A percentile compares a stretch with the other conserved stretches of the same genome.
Conservation (phyloP, 2,888 invertebrate species). For the Baccha elongata region DNA sequence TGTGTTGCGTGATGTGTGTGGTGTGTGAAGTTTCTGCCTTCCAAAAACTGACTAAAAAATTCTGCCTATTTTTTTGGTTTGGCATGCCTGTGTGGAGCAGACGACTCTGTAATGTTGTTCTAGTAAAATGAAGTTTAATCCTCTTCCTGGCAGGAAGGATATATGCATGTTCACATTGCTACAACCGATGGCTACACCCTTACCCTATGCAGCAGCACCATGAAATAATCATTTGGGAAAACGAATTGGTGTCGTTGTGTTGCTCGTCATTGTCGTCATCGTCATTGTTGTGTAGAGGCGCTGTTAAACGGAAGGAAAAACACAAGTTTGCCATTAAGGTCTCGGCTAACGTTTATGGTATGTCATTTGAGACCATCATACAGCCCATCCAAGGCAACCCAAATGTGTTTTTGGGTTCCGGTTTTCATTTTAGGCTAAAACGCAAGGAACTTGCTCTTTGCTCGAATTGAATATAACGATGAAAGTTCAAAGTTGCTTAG, state of each 20-base stretch:
- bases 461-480: slow-evolving; percentile 13
- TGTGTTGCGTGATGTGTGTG: slow-evolving; percentile 40
- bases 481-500: slow-evolving; percentile 30
- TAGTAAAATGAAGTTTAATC: slow-evolving; percentile 49
- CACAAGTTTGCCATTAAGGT: slow-evolving; percentile 72
- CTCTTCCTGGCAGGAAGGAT: slow-evolving; percentile 8
- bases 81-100: slow-evolving; percentile 36
- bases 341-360: slow-evolving; percentile 45
- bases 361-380: slow-evolving; percentile 39
- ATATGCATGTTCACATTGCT: slow-evolving; percentile 9
- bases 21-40: slow-evolving; percentile 33
- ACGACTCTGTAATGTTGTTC: slow-evolving; percentile 55
- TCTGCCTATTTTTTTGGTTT: slow-evolving; percentile 40
- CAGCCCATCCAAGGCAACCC: slow-evolving; percentile 31
- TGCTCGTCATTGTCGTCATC: slow-evolving; percentile 45
- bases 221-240: slow-evolving; percentile 68
- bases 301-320: slow-evolving; percentile 70
- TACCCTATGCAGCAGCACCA: slow-evolving; percentile 19
- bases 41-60: slow-evolving; percentile 20
- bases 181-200: not conserved
- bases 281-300: slow-evolving; percentile 53
- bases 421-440: not conserved
- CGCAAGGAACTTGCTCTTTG: slow-evolving; percentile 1
- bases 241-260: slow-evolving; percentile 68
- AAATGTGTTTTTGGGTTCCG: slow-evolving; percentile 36